Base-by-base conservation (phyloP, 1,140 invertebrate species). In the Hyposmocoma kahamanoa region DNA sequence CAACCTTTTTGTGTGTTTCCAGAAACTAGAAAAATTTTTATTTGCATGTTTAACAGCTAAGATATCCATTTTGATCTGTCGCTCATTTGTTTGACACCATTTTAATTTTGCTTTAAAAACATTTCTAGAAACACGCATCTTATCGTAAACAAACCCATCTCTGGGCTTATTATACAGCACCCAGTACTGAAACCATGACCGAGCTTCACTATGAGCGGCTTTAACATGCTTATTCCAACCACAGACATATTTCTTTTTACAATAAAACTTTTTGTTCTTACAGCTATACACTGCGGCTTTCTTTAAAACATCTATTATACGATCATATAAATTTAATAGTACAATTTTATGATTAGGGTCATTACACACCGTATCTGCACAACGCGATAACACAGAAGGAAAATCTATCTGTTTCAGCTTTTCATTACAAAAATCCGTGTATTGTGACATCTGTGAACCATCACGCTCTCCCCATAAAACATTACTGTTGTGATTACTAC, bases 41-140 rank as follows among this genome's bases (percentile, higher is more conserved):
- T 22, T 24, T 8, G 2, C 13, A 42, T 42, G 41, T 9, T 26
- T 4, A 3, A 4, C 17, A 8, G 20, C 41, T 26, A 42, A 15
- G 17, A 42, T 39, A 39, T 39, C 17, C 36, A 39, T 42, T 42
- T 42, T 42, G 5, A 42, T 22, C 6, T 42, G 21, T 15, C 24
- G 3, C 17, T 42, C 20, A 42, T 42, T 42, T n/a, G 11, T 8
- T 17, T 42, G 41, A 24, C 41, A 42, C 2, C 6, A 42, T 13
- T 42, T 42, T 22, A 42, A 17, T 24, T 42, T 42, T 2, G 3
- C 22, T 13, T 42, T 42, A 42, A 42, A 42, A 9, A 42, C 2
- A 5, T 42, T 42, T 42, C 22, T 22, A 4, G 41, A 22, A 3
- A 9, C 41, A 42, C 41, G 24, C 41, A 42, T 42, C 24, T 22